Evolutionary conservation across 1,140 invertebrate genomes (phyloP), one percentile per base, ranked within the genome.

Genomic region (Luehdorfia chinensis): DNA sequence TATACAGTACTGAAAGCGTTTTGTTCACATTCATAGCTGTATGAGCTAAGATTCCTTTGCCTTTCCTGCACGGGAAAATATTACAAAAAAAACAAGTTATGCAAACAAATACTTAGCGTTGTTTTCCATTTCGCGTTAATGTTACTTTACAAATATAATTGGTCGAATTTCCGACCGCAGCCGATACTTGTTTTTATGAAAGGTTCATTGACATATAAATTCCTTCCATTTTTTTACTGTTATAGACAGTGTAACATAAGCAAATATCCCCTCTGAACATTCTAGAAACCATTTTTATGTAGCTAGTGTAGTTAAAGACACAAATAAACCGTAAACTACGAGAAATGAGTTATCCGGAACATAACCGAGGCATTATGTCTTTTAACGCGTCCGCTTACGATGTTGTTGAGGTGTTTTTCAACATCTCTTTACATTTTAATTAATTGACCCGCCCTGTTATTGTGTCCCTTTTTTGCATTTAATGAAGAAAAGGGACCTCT

Each of bases 371-470:
- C 37, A 15, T 50, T 50, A 50, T 43, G 7, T 50, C 47, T 50
- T 50, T 50, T 50, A 34, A 50, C 47, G 37, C 28, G 25, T 16
- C n/a, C 47, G n/a, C 47, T 50, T 33, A 50, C 39, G 25, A 36
- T 36, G 27, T 30, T 30, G 33, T 36, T 36, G 18, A 14, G 34
- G 2, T 28, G 34, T 31, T 39, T 43, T 39, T 43, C 37, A 39
- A 31, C 47, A 32, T 33, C 36, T 34, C 21, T 19, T 47, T 43
- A 43, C 18, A 23, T 25, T 32, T 27, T 49, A 25, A n/a, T n/a
- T n/a, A n/a, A 49, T 41, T 36, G 28, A 11, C 3, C 19, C 15
- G 19, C 47, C 33, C 14, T 28, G 14, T 16, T 43, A 43, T 43
- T 30, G 36, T 25, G 8, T 39, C 47, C 28, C 36, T 39, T 39